Percentiles rank a stretch among this genome's conserved stretches.
These are phyloP conservation scores for Dasypus novemcinctus DNA, from an alignment of 2,113 vertebrate species.

Conservation along the genomic window DNA sequence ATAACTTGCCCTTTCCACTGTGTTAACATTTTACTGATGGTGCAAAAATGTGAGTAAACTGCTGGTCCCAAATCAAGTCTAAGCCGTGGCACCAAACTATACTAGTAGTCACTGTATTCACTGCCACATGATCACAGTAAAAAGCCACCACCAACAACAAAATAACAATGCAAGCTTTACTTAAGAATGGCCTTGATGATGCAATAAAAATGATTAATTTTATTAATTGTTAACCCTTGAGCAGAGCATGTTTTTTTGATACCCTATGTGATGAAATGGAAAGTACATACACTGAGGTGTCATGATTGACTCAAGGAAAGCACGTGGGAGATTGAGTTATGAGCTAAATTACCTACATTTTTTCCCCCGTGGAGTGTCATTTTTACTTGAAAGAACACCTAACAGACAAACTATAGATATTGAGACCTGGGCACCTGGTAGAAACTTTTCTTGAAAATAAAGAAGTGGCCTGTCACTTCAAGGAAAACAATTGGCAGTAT, in stretches of 20 bases:
- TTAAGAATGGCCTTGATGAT: not conserved
- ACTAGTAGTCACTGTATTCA: fast-evolving
- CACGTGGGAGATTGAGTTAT: not conserved
- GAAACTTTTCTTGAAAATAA: not conserved
- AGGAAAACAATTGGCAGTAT: not conserved
- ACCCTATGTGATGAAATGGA: too few relatives aligned
- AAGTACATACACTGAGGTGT: too few relatives aligned
- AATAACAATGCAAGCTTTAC: too few relatives aligned
- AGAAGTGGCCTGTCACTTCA: fast-evolving
- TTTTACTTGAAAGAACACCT: not conserved
- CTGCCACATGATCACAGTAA: not conserved
- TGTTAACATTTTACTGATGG: fast-evolving
- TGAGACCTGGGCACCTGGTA: fast-evolving
- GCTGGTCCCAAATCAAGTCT: not conserved
- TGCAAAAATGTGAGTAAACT: not conserved
- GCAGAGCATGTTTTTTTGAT: not conserved
- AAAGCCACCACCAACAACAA: too few relatives aligned
- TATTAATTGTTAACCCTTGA: not conserved
- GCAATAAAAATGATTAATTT: not conserved
- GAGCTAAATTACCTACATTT: not conserved
- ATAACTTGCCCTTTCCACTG: not conserved
- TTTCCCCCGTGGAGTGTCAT: fast-evolving
- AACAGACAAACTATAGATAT: too few relatives aligned
- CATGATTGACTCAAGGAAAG: not conserved
- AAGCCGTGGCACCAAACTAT: fast-evolving